Conservation (phyloP, 2,113 vertebrate species). For the Labeo catla region DNA sequence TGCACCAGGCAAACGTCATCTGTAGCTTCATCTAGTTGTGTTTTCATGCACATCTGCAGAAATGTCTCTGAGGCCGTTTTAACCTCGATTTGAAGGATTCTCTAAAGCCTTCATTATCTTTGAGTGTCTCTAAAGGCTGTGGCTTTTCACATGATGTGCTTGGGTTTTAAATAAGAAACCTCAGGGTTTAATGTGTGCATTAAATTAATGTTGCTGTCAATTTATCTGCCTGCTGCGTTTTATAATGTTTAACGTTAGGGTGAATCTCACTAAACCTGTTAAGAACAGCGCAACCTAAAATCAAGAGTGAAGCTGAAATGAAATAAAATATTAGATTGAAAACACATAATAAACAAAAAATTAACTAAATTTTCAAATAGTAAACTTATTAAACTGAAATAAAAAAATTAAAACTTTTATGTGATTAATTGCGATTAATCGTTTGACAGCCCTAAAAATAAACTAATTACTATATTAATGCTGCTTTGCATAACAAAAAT, state of each 20-base stretch:
- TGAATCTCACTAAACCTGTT: background rate
- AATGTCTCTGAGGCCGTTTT: background rate
- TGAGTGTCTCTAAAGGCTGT: background rate
- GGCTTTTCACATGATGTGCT: background rate
- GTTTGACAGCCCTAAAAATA: background rate
- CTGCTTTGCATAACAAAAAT: background rate
- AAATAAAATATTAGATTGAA: background rate
- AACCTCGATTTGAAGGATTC: constrained; percentile 5
- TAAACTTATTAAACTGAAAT: background rate
- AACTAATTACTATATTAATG: background rate
- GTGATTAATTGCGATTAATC: no score
- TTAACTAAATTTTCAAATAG: background rate
- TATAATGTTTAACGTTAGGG: background rate
- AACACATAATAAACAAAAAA: background rate
- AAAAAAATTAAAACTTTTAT: background rate
- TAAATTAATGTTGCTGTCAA: background rate
- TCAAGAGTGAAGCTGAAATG: background rate
- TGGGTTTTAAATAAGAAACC: constrained; percentile 8
- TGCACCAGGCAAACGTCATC: background rate
- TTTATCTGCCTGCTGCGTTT: background rate
- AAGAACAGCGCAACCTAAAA: background rate
- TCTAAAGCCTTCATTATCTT: background rate
- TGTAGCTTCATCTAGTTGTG: background rate
- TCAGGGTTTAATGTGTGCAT: background rate
- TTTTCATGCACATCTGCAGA: background rate